Evolutionary conservation across 2,888 invertebrate genomes (phyloP).

Genomic region (Lagria hirta): DNA sequence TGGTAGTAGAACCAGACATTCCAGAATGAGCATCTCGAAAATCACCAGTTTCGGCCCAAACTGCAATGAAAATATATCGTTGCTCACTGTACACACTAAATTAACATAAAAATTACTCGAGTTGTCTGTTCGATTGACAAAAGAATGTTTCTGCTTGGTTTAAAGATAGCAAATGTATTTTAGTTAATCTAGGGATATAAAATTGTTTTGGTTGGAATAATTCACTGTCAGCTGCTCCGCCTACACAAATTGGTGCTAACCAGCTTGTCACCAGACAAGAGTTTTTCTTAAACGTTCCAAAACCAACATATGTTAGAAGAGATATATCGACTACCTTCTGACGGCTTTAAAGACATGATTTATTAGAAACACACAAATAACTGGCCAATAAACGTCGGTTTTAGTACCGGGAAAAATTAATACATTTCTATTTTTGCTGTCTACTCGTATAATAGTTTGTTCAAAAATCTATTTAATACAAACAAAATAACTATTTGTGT

Average conservation of each 20-base stretch:
- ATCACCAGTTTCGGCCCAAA: constrained; percentile 88
- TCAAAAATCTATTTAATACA: too few species aligned
- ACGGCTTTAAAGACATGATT: constrained; percentile 48
- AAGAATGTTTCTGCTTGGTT: too few species aligned
- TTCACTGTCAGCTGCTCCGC: constrained; percentile 33
- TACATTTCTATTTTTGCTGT: too few species aligned
- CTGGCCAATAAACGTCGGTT: constrained; percentile 44
- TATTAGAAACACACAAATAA: constrained; percentile 34
- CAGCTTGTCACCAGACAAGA: constrained; percentile 39
- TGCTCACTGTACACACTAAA: constrained; percentile 39
- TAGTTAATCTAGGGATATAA: too few species aligned
- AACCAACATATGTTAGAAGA: constrained; percentile 44
- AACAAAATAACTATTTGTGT: too few species aligned
- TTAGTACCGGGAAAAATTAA: too few species aligned
- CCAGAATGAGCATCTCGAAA: constrained; percentile 80
- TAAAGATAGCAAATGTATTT: too few species aligned
- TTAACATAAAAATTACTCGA: constrained; percentile 6
- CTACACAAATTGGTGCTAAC: constrained; percentile 42
- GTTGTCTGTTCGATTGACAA: too few species aligned
- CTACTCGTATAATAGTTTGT: too few species aligned
- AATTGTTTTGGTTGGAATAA: constrained; percentile 29
- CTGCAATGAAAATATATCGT: constrained; percentile 61
- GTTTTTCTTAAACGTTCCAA: constrained; percentile 43
- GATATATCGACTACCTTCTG: constrained; percentile 48
- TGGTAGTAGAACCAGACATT: constrained; percentile 59